Evolutionary conservation across 1,140 invertebrate species (phyloP).

Genomic region (Bombus haemorrhoidalis): DNA sequence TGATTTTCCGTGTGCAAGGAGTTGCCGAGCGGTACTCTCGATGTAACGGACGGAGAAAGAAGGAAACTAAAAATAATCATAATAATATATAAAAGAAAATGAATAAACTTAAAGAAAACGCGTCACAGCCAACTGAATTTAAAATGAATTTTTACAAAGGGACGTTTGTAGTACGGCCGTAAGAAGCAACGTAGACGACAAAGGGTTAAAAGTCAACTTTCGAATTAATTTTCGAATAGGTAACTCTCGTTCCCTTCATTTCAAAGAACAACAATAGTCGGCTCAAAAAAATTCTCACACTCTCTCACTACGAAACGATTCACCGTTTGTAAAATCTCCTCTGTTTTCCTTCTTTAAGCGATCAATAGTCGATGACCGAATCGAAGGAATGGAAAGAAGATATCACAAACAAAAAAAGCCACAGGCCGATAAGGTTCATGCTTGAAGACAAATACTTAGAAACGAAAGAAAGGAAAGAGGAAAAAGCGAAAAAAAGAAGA

Average conservation of each 20-base stretch:
- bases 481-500: slow-evolving; percentile 26
- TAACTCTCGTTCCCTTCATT: slow-evolving; percentile 59
- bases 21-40: not conserved
- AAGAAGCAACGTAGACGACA: not conserved
- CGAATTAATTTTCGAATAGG: slow-evolving; percentile 41
- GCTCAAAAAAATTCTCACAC: slow-evolving; percentile 36
- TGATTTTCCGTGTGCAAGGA: not conserved
- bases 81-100: not conserved
- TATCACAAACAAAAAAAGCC: not conserved
- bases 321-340: slow-evolving; percentile 27
- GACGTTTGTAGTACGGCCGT: not conserved
- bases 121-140: slow-evolving; percentile 67
- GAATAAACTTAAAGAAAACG: slow-evolving; percentile 6
- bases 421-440: not conserved
- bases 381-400: not conserved
- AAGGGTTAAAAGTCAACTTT: not conserved
- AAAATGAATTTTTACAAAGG: slow-evolving; percentile 61
- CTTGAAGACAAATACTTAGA: slow-evolving; percentile 12
- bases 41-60: not conserved
- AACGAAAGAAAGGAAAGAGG: slow-evolving; percentile 2
- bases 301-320: slow-evolving; percentile 43
- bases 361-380: not conserved
- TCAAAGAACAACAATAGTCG: not conserved
- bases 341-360: slow-evolving; percentile 43
- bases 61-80: too few species aligned